phyloP scores from a whole-genome alignment of 2,888 invertebrate species.

The Caradrina clavipalpis region DNA sequence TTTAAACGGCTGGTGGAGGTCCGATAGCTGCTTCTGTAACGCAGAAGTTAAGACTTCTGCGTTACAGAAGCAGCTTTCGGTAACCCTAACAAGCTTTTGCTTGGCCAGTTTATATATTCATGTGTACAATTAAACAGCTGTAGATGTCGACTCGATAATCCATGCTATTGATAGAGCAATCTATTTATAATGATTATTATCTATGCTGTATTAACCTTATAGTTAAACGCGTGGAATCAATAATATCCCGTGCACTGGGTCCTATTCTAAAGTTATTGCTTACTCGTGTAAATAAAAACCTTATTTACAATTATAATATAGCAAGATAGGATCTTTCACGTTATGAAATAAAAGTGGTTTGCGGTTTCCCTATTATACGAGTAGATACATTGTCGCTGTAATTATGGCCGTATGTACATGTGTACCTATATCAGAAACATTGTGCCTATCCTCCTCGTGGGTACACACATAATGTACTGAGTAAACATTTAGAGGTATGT shows the following conservation, averaged over 20 bases:
- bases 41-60: too few relatives aligned
- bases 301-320: too few relatives aligned
- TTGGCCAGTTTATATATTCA: conserved; percentile 26
- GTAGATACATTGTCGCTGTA: conserved; percentile 2
- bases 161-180: conserved; percentile 9
- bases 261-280: conserved; percentile 4
- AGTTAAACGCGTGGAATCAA: conserved; percentile 13
- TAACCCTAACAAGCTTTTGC: neutral
- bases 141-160: conserved; percentile 14
- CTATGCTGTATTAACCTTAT: neutral
- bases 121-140: conserved; percentile 19
- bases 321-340: neutral
- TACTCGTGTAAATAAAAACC: conserved; percentile 2
- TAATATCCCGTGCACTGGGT: neutral
- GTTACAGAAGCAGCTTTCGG: too few relatives aligned
- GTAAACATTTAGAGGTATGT: too few relatives aligned
- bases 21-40: too few relatives aligned
- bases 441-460: neutral
- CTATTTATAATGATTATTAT: conserved; percentile 5
- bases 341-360: conserved; percentile 19
- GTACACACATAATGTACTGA: too few relatives aligned
- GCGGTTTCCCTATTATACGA: conserved; percentile 2
- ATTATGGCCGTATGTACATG: neutral
- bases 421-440: neutral
- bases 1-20: too few relatives aligned